A percentile compares a stretch with the other conserved stretches of the same genome.
Conservation (phyloP, 2,888 invertebrate genomes). For the Ecdyonurus torrentis region DNA sequence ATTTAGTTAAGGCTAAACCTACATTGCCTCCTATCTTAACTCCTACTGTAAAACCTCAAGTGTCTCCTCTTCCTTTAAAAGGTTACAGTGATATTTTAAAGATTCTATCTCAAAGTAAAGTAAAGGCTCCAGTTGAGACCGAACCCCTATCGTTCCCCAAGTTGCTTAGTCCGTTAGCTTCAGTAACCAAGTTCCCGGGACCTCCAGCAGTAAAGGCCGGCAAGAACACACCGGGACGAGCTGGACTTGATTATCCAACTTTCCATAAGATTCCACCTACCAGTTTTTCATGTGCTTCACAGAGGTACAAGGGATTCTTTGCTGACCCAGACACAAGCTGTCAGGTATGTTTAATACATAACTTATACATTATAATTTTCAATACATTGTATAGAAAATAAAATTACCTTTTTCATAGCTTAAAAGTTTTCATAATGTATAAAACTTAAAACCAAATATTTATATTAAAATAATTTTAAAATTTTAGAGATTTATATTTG, state of each 20-base stretch:
- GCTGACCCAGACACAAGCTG: conserved; percentile 76
- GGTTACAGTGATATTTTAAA: not conserved
- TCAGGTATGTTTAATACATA: too few species aligned
- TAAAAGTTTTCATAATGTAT: too few species aligned
- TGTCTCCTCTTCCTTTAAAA: not conserved
- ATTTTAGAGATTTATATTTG: too few species aligned
- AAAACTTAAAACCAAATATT: too few species aligned
- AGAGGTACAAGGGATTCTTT: conserved; percentile 79
- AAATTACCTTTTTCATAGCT: too few species aligned
- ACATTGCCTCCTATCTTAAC: not conserved
- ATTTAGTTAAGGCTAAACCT: not conserved
- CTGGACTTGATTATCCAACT: conserved; percentile 68
- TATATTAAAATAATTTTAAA: too few species aligned
- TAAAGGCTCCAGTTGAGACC: not conserved
- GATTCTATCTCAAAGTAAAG: not conserved
- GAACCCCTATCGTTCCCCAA: not conserved
- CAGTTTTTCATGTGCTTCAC: conserved; percentile 62
- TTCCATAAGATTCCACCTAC: conserved; percentile 59
- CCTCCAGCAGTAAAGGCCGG: not conserved
- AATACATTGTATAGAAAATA: too few species aligned
- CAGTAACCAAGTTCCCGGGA: not conserved
- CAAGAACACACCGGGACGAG: conserved; percentile 29
- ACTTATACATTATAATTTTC: too few species aligned
- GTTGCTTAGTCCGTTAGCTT: not conserved
- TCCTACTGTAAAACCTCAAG: not conserved